Conservation (phyloP, 2,888 invertebrate genomes). For the Harpalus rufipes region DNA sequence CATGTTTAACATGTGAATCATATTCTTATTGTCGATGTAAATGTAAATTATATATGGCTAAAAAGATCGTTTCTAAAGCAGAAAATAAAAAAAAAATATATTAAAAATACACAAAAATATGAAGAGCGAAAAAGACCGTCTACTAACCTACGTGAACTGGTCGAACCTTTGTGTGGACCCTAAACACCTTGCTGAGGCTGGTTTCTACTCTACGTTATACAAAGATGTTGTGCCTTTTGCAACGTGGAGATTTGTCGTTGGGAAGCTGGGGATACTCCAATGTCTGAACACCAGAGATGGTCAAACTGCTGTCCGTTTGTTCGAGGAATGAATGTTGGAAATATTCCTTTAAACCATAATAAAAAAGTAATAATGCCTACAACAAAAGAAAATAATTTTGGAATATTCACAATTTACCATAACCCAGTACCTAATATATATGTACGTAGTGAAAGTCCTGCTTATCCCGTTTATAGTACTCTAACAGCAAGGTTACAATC, state of each 20-base stretch:
- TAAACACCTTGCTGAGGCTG: conserved; percentile 85
- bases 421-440: no score
- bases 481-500: no score
- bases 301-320: conserved; percentile 90
- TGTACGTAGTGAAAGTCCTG: no score
- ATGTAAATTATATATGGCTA: no score
- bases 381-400: no score
- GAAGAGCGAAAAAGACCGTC: conserved; percentile 75
- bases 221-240: conserved; percentile 91
- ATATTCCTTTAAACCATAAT: neutral
- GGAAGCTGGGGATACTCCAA: conserved; percentile 90
- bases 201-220: conserved; percentile 89
- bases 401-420: no score
- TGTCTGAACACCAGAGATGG: conserved; percentile 89
- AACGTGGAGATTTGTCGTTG: conserved; percentile 89
- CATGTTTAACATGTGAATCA: no score
- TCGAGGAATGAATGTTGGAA: conserved; percentile 73
- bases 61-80: no score
- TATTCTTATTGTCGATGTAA: no score
- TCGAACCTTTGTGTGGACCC: conserved; percentile 81
- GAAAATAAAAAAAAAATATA: no score
- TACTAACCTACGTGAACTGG: conserved; percentile 85
- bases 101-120: neutral
- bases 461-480: no score
- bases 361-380: no score